Base-by-base conservation (phyloP, 1,140 invertebrate genomes). In the Lepidostoma basale region DNA sequence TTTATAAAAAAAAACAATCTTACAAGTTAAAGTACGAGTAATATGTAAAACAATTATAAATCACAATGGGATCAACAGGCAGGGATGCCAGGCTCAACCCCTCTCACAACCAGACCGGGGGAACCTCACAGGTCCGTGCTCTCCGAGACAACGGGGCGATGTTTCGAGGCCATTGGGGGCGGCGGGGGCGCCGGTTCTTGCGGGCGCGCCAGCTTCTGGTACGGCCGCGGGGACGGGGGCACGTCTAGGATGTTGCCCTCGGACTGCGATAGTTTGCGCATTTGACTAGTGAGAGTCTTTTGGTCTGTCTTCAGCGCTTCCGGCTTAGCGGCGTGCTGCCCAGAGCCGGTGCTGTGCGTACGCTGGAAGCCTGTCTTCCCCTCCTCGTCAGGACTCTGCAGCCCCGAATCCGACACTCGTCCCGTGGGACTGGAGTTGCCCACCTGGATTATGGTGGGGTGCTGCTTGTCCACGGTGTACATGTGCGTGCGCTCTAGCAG, bases 391-490 rank as follows among this genome's bases (percentile, higher is more conserved):
- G 58, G 42, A 56, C 49, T 69, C 12, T 77, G 76, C 10, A 68
- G 65, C 3, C 67, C 70, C 5, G 45, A 36, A 3, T 72, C 70
- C 2, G 70, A 65, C 3, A 60, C 12, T 18, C 49, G 52, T n/a
- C 45, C 73, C 68, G 39, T 18, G 22, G 20, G 54, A 39, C 20
- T 66, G 10, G 47, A 30, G 10, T 67, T 74, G 20, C 78, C 83
- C 74, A 84, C 84, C 74, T 88, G 85, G 70, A 89, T 88, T 75
- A 89, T 85, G 66, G 87, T 87, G 60, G 89, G 88, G 77, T 89
- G 88, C 59, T 89, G 87, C 76, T 89, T 89, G 70, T 89, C 88
- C 62, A 89, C 87, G 3, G 84, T 86, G 77, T 89, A 89, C 69
- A 89, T 81, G 70, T 89, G 88, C 33, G 87, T 84, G 69, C 87